These are phyloP conservation scores for Cremastinae sp. DNA, from an alignment of 2,888 invertebrate genomes.

Conservation along the genomic window DNA sequence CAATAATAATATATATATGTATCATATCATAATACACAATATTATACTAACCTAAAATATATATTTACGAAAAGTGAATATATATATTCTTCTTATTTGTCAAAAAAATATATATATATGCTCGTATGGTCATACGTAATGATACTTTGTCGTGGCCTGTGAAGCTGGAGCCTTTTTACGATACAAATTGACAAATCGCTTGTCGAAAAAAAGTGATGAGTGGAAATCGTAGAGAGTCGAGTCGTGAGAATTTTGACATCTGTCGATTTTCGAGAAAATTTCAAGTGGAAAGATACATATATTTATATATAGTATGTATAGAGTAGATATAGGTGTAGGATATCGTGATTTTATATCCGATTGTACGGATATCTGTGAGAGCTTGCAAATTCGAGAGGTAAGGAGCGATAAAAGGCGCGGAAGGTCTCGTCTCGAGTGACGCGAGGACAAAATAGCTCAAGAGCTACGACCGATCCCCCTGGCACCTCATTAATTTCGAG, in stretches of 20 bases:
- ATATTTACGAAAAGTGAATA: constrained; percentile 81
- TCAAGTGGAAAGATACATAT: too few species aligned
- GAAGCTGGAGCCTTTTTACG: constrained; percentile 69
- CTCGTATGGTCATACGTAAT: constrained; percentile 61
- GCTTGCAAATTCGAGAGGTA: background rate
- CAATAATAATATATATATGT: constrained; percentile 21
- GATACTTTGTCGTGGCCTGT: constrained; percentile 72
- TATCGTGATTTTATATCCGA: too few species aligned
- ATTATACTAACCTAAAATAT: constrained; percentile 76
- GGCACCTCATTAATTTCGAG: constrained; percentile 38
- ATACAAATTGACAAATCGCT: background rate
- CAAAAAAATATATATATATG: constrained; percentile 77
- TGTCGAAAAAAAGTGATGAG: background rate
- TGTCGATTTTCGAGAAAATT: too few species aligned
- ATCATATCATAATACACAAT: constrained; percentile 69
- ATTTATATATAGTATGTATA: too few species aligned
- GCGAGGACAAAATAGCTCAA: constrained; percentile 32
- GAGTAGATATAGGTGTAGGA: too few species aligned
- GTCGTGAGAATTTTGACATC: too few species aligned
- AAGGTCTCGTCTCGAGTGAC: background rate
- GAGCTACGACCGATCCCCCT: constrained; percentile 7
- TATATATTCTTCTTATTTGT: constrained; percentile 7
- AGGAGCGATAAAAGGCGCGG: constrained; percentile 17
- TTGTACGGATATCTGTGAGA: too few species aligned
- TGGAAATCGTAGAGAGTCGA: background rate